Conservation (phyloP, 2,888 invertebrate genomes). For the Thereva nobilitata region DNA sequence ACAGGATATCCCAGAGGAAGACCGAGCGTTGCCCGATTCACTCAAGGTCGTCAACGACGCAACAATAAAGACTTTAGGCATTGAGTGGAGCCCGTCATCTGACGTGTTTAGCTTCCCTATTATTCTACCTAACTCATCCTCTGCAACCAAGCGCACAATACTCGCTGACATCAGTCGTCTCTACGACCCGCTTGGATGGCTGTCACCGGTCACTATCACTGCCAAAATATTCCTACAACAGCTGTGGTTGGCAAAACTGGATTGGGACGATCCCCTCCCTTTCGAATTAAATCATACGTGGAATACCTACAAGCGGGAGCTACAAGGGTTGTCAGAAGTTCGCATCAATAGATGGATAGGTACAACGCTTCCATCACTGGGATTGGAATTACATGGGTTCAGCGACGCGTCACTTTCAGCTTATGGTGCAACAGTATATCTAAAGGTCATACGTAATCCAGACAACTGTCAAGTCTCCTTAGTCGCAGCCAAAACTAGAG, state of each 20-base stretch:
- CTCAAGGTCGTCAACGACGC: background rate
- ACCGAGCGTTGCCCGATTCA: background rate
- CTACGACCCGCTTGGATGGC: slow-evolving; percentile 25
- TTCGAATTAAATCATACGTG: no score
- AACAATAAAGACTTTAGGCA: slow-evolving; percentile 17
- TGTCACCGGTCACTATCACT: slow-evolving; percentile 1
- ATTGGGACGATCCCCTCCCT: slow-evolving; percentile 19
- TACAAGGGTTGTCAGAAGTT: no score
- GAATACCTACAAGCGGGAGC: no score
- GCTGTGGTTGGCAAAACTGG: background rate
- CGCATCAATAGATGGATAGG: no score
- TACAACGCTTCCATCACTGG: no score
- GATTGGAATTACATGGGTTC: no score
- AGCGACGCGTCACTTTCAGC: no score
- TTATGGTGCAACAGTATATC: no score
- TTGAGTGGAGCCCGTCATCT: slow-evolving; percentile 15
- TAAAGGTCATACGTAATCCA: no score
- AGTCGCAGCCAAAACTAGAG: no score
- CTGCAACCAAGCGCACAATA: background rate
- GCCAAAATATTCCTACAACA: slow-evolving; percentile 15
- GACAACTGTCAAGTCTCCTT: no score
- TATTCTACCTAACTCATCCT: background rate
- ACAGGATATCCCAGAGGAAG: background rate
- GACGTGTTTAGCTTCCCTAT: slow-evolving; percentile 15
- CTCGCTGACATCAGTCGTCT: slow-evolving; percentile 6